Evolutionary conservation across 2,797 vertebrate genomes (phyloP).

Genomic region (Selene dorsalis): DNA sequence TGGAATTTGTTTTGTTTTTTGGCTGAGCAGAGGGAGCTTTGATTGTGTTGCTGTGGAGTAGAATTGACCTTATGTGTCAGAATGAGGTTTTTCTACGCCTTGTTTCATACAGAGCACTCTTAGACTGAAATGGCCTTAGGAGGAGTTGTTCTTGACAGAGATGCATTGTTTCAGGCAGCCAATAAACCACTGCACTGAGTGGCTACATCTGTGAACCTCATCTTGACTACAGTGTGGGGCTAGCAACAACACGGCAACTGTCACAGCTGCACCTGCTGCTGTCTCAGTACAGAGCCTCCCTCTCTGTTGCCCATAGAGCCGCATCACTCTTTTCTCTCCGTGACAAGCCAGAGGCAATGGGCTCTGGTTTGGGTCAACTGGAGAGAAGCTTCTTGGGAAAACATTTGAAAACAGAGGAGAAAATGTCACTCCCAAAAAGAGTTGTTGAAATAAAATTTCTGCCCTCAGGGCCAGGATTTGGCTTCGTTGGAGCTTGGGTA

Average conservation of each 20-base stretch:
- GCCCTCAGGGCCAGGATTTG: conserved; percentile 87
- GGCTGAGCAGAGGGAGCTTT: conserved; percentile 45
- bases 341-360: conserved; percentile 82
- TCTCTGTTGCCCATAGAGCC: conserved; percentile 78
- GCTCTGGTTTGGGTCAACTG: conserved; percentile 89
- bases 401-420: conserved; percentile 88
- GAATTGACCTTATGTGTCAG: conserved; percentile 74
- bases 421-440: conserved; percentile 89
- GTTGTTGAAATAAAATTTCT: conserved; percentile 89
- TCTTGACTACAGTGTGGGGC: conserved; percentile 81
- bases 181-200: conserved; percentile 83
- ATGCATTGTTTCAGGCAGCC: conserved; percentile 82
- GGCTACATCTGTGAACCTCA: conserved; percentile 85
- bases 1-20: conserved; percentile 42
- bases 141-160: conserved; percentile 82
- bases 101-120: conserved; percentile 71
- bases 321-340: conserved; percentile 71
- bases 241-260: conserved; percentile 83
- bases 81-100: conserved; percentile 68
- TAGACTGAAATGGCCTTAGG: conserved; percentile 74
- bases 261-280: conserved; percentile 89
- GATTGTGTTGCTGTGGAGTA: conserved; percentile 70
- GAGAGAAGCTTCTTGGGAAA: conserved; percentile 89
- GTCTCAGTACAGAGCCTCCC: conserved; percentile 81
- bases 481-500: conserved; percentile 84